Evolutionary conservation across 1,140 invertebrate species (phyloP).

Genomic region (Dendroctonus valens): DNA sequence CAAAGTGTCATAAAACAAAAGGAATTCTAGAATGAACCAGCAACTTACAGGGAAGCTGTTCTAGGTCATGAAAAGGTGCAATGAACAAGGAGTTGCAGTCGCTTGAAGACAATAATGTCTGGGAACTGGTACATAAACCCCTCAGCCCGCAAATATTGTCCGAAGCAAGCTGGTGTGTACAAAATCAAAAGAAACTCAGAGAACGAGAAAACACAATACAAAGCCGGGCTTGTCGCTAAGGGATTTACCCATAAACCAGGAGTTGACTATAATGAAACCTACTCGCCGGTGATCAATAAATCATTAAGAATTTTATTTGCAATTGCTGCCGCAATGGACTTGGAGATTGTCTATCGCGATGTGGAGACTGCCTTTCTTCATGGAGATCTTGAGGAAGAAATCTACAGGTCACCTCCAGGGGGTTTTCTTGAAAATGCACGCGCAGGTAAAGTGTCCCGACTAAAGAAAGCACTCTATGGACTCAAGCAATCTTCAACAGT

Average conservation of each 20-base stretch:
- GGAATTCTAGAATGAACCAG: background rate
- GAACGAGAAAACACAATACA: slow-evolving; percentile 12
- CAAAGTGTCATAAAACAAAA: too few species aligned
- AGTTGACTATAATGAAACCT: slow-evolving; percentile 49
- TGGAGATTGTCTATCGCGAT: slow-evolving; percentile 40
- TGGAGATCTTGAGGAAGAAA: slow-evolving; percentile 49
- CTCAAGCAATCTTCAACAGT: slow-evolving; percentile 50
- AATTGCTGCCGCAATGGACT: slow-evolving; percentile 20
- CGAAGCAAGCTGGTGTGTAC: slow-evolving; percentile 26
- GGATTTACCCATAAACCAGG: slow-evolving; percentile 49
- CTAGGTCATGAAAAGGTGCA: slow-evolving; percentile 34
- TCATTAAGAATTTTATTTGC: slow-evolving; percentile 38
- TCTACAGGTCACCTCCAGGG: slow-evolving; percentile 50
- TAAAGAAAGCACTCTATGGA: slow-evolving; percentile 50
- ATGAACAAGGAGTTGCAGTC: slow-evolving; percentile 41
- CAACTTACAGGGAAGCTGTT: slow-evolving; percentile 14
- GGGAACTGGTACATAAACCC: slow-evolving; percentile 45
- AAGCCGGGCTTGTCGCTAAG: slow-evolving; percentile 46
- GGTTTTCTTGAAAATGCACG: too few species aligned
- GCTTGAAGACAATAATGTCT: slow-evolving; percentile 45
- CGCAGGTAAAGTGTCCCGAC: slow-evolving; percentile 21
- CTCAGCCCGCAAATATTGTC: background rate
- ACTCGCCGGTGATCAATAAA: slow-evolving; percentile 43
- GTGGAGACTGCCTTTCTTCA: slow-evolving; percentile 49
- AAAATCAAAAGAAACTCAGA: slow-evolving; percentile 12